phyloP scores from a whole-genome alignment of 2,113 vertebrate genomes.

The Myotis davidii region DNA sequence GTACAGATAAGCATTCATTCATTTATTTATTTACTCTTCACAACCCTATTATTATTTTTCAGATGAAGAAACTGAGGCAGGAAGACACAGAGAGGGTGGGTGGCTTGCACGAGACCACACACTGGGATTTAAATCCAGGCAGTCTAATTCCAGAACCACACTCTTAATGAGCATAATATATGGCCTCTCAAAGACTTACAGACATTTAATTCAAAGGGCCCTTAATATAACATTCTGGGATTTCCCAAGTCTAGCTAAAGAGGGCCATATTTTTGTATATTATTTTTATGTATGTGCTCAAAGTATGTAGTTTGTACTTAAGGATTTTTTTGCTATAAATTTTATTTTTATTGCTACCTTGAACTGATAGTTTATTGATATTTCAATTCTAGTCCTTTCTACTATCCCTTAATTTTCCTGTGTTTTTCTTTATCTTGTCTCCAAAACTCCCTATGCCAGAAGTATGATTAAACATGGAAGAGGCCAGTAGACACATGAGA shows the following conservation, averaged over 20 bases:
- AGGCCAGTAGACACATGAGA: not conserved
- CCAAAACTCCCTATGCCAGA: not conserved
- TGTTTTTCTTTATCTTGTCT: not conserved
- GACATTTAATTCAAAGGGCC: not conserved
- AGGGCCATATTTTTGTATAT: not conserved
- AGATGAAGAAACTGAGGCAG: not conserved
- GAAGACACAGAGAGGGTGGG: not conserved
- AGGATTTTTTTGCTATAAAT: not conserved
- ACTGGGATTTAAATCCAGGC: not conserved
- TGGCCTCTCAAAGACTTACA: not conserved
- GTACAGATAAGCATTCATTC: not conserved
- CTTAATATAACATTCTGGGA: not conserved
- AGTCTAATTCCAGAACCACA: not conserved
- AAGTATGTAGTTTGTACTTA: not conserved
- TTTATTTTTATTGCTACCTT: not conserved
- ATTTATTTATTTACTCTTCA: not conserved
- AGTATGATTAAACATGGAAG: constrained; percentile 24
- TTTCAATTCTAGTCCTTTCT: not conserved
- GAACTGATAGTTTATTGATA: not conserved
- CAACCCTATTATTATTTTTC: not conserved
- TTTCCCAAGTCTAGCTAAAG: not conserved
- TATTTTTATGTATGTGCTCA: not conserved
- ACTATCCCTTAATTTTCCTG: not conserved
- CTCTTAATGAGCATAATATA: not conserved
- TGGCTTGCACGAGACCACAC: not conserved